Base-by-base conservation (phyloP, 1,140 invertebrate species). In the Limonius californicus region DNA sequence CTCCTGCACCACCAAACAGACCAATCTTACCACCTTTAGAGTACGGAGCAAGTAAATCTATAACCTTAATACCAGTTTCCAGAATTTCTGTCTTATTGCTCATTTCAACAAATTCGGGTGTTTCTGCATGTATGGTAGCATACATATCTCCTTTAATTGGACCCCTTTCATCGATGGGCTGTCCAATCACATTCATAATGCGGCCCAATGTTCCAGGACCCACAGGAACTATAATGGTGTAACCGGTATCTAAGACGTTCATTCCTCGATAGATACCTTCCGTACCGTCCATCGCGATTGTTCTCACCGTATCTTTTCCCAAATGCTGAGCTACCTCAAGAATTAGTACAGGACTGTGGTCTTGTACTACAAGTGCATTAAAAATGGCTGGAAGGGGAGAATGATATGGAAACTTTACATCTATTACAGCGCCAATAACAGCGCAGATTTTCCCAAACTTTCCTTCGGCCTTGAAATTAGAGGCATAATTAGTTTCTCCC, bases 251-350 rank as follows among this genome's bases (percentile, higher is more conserved):
- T 7, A 87, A 69, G 45, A 97, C 93, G 43, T 83, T 79, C 69
- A 98, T 91, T 12, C 97, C 96, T 70, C 97, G 85, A n/a, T 98
- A 88, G 66, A 99, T 80, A 82, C 96, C 97, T 78, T 99, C 96
- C 18, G 97, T 99, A 86, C 97, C 96, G 78, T 99, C 97, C 97
- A 99, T 98, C 74, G 97, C 97, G 84, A 99, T 98, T 21, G 96
- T 98, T 66, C 96, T 86, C 1, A 98, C 95, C 47, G 90, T 92
- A 77, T 91, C 97, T 76, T 98, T 95, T 72, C 95, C 95, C 69
- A 89, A 80, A 77, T 89, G 88, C 67, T 89, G 87, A 8, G 88
- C 86, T 39, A 89, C 86, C 73, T 90, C 87, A 8, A 90, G 78
- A 16, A 90, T 85, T 15, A 89, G 74, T 32, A 84, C 81, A 0